Conservation (phyloP, 1,140 invertebrate species). For the Trichoplusia ni region DNA sequence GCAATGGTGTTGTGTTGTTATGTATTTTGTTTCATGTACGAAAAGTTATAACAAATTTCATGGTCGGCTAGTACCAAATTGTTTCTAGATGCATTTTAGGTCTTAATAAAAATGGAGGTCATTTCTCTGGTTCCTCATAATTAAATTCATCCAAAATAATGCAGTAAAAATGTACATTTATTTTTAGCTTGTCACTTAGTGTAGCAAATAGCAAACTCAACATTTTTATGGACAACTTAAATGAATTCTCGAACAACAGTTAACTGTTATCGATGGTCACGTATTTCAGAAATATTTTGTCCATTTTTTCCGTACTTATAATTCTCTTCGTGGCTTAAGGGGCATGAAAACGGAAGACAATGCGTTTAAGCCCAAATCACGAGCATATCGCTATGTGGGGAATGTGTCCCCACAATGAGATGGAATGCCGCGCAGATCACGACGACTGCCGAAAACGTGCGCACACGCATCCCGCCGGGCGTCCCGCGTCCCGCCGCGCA, state of each 20-base stretch:
- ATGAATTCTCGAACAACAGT: neutral
- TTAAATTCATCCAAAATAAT: too few relatives aligned
- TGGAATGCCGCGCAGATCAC: slow-evolving; percentile 50
- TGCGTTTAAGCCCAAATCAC: slow-evolving; percentile 47
- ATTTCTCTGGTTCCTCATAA: too few relatives aligned
- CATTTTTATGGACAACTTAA: neutral
- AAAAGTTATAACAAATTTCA: too few relatives aligned
- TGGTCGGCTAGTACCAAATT: too few relatives aligned
- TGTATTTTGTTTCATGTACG: slow-evolving; percentile 7
- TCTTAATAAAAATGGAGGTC: too few relatives aligned
- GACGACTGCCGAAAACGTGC: slow-evolving; percentile 60
- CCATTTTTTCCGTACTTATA: slow-evolving; percentile 14
- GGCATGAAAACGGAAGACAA: slow-evolving; percentile 57
- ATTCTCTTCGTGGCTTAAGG: slow-evolving; percentile 22
- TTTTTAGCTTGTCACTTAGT: too few relatives aligned
- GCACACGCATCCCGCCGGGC: slow-evolving; percentile 46
- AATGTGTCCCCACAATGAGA: slow-evolving; percentile 48
- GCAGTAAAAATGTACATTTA: too few relatives aligned
- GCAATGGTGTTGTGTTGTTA: too few relatives aligned
- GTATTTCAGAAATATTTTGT: slow-evolving; percentile 2
- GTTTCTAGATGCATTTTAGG: too few relatives aligned
- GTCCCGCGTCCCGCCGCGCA: neutral
- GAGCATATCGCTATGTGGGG: slow-evolving; percentile 63
- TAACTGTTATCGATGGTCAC: too few relatives aligned
- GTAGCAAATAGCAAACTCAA: too few relatives aligned